Evolutionary conservation across 35 echinoderm and acorn worm genomes (phyloP).

Genomic region (Apostichopus californicus): DNA sequence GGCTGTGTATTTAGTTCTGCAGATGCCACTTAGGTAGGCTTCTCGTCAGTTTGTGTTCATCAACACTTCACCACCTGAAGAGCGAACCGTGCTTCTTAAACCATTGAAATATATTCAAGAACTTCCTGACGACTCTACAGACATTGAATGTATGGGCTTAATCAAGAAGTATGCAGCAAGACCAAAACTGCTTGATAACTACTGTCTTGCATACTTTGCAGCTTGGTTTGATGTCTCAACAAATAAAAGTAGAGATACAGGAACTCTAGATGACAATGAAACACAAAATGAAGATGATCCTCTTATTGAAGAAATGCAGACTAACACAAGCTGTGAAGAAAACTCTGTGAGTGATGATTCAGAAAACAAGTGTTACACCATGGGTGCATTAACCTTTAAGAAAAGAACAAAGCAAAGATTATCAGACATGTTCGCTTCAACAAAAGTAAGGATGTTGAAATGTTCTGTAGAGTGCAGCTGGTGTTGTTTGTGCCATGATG

Average conservation of each 20-base stretch:
- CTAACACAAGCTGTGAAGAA: not conserved
- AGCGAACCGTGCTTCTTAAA: constrained; percentile 64
- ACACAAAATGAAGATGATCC: constrained; percentile 12
- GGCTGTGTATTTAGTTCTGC: constrained; percentile 65
- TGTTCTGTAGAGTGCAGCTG: constrained; percentile 18
- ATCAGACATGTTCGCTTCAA: constrained; percentile 54
- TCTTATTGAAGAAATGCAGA: not conserved
- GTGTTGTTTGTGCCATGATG: constrained; percentile 39
- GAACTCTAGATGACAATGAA: not conserved
- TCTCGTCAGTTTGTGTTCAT: constrained; percentile 68
- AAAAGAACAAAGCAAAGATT: constrained; percentile 44
- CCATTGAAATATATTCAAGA: constrained; percentile 33
- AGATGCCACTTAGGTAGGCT: constrained; percentile 58
- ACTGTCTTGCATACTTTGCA: constrained; percentile 40
- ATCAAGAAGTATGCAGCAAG: constrained; percentile 31
- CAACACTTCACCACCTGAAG: constrained; percentile 64
- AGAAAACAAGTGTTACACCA: not conserved
- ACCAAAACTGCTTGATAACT: not conserved
- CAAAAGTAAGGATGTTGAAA: constrained; percentile 20
- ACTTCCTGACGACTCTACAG: constrained; percentile 26
- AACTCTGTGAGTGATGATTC: not conserved
- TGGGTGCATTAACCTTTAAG: not conserved
- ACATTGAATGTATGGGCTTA: constrained; percentile 33
- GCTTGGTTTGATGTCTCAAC: constrained; percentile 40
- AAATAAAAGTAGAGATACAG: not conserved